Evolutionary conservation across 2,113 vertebrate species (phyloP), one percentile per base, ranked within the genome.

Genomic region (Dinomys branickii): DNA sequence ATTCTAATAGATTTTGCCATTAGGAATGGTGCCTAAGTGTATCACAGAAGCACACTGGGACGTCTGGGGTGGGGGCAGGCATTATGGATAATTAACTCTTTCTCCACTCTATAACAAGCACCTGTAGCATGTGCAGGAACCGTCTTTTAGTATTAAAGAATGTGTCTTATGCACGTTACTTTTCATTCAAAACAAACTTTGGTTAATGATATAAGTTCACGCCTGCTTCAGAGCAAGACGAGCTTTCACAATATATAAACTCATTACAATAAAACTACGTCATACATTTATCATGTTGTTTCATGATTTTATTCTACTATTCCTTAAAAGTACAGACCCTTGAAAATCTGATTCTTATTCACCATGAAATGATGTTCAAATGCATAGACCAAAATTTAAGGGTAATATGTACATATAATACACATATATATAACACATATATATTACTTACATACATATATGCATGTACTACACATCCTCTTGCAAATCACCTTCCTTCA

Each of bases 1-100:
- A 71, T 96, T 87, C 92, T 95, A 97, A 98, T 96, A 97, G 98
- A 95, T 94, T 95, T 96, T 84, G 85, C 92, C 97, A 97, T 98
- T 97, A 97, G 83, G 94, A 97, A 73, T 54, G 24, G 5, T 83
- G 83, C 71, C 95, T 95, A 84, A 97, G 73, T 97, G 92, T 94
- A 5, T 86, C 88, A 54, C 65, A 75, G 54, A 94, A 77, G n/a
- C 78, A 93, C 63, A 38, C 0, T 28, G 75, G 89, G 91, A n/a
- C 19, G 7, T 67, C 35, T 82, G 83, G 41, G 26, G 2, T 35
- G 8, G 0, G 1, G 47, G 12, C 47, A 85, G 28, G 19, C 50
- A 47, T 59, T 91, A 38, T 38, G 24, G 41, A 58, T 88, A 84
- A 95, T 97, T 97, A 97, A 96, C 98, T 78, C 96, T 94, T 96